Conservation (phyloP, 2,113 vertebrate species). For the Gallinago media region DNA sequence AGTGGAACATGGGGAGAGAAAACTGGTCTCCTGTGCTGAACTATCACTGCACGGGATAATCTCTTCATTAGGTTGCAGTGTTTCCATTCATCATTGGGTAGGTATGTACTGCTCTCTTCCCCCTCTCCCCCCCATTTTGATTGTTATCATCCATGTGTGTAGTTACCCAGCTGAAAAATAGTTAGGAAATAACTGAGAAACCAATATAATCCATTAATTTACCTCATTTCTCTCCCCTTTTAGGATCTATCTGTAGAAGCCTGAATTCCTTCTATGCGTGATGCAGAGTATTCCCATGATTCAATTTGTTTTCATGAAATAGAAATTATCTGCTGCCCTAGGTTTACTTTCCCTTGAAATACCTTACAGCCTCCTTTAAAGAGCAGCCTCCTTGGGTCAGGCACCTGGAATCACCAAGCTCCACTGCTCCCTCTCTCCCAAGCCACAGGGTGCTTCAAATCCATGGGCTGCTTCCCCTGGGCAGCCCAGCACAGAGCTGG, state of each 20-base stretch:
- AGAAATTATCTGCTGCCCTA: not conserved
- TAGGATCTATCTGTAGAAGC: not conserved
- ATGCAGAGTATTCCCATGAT: not conserved
- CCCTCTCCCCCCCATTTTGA: not conserved
- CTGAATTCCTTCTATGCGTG: not conserved
- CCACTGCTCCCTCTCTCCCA: not conserved
- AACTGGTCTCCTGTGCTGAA: not conserved
- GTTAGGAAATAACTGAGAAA: not conserved
- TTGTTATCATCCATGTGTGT: no score
- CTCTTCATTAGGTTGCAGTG: rapidly evolving
- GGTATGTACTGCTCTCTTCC: not conserved
- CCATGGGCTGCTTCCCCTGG: rapidly evolving
- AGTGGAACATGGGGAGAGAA: not conserved
- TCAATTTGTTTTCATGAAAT: not conserved
- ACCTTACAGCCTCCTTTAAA: not conserved
- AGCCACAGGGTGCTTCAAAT: not conserved
- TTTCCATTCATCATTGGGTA: not conserved
- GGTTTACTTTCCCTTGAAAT: not conserved
- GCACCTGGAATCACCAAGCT: not conserved
- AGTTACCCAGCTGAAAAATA: not conserved
- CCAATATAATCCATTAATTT: not conserved
- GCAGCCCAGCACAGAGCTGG: not conserved
- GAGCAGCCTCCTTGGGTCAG: not conserved
- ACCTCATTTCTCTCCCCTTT: not conserved
- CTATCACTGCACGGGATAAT: not conserved